Base-by-base conservation (phyloP, 2,113 vertebrate species). In the Ploceus nigricollis region DNA sequence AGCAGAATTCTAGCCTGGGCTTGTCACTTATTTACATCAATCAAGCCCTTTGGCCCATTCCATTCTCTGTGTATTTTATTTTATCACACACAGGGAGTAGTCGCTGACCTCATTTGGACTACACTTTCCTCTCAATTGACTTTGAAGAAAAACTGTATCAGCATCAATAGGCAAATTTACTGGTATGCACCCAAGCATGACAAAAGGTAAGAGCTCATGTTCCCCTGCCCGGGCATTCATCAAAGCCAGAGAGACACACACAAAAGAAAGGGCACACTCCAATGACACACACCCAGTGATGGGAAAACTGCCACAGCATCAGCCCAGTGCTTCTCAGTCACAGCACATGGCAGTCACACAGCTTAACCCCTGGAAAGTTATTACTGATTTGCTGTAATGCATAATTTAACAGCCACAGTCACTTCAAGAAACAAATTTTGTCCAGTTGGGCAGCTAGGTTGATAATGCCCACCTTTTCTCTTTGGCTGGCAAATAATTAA, bases 101-200 rank as follows among this genome's bases (percentile, higher is more conserved):
- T 40, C 11, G 3, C 56, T 97, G 96, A 97, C 95, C 93, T 97
- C 96, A 97, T 95, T 89, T 93, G 91, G 91, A 90, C 93, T 72
- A 94, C 50, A 47, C 70, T 91, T 94, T 95, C 87, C 94, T 71
- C 91, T 94, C 80, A 70, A 64, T 19, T 97, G 94, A 96, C 95
- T 97, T 93, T 93, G 93, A 97, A 91, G 79, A 97, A 97, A 97
- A 97, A 93, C 92, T 79, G 75, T 23, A 97, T 90, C 90, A 95
- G 94, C 95, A 93, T 75, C 95, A 96, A 85, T 31, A 90, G 82
- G 93, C 94, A 97, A 97, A 95, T 97, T 96, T 53, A 65, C 63
- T 54, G 86, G 66, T 71, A 94, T 94, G 90, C 84, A 95, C 64
- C 37, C 95, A 95, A 96, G 91, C 89, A 90, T 87, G 87, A 94